Conservation (phyloP, 2,888 invertebrate species). For the Cordilura impudica region DNA sequence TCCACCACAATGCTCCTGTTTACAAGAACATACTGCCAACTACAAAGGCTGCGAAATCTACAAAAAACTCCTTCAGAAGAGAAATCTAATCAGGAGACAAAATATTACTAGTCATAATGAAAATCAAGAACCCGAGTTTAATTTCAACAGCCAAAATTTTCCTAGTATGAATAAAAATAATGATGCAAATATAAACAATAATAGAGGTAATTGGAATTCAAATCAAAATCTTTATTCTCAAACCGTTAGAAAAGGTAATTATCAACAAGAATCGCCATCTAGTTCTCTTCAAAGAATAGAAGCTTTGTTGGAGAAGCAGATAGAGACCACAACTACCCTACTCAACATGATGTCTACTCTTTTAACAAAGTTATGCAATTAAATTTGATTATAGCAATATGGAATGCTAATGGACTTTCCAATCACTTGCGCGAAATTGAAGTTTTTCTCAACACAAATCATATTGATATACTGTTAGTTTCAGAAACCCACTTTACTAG, state of each 20-base stretch:
- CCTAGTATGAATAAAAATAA: too few species aligned
- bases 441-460: not conserved
- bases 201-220: too few species aligned
- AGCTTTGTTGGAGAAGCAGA: not conserved
- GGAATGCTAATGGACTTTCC: slow-evolving; percentile 10
- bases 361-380: slow-evolving; percentile 3
- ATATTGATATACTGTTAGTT: not conserved
- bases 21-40: not conserved
- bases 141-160: too few species aligned
- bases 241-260: too few species aligned
- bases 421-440: too few species aligned
- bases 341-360: not conserved
- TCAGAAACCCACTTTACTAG: not conserved
- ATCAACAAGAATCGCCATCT: not conserved
- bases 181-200: too few species aligned
- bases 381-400: not conserved
- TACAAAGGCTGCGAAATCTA: not conserved
- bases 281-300: not conserved
- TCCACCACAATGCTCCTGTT: not conserved
- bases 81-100: too few species aligned
- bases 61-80: too few species aligned
- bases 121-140: too few species aligned
- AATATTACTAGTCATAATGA: too few species aligned
- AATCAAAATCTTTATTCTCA: too few species aligned
- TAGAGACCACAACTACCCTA: not conserved